Evolutionary conservation across 2,888 invertebrate species (phyloP).

Genomic region (Mesopsocus fuscifrons): DNA sequence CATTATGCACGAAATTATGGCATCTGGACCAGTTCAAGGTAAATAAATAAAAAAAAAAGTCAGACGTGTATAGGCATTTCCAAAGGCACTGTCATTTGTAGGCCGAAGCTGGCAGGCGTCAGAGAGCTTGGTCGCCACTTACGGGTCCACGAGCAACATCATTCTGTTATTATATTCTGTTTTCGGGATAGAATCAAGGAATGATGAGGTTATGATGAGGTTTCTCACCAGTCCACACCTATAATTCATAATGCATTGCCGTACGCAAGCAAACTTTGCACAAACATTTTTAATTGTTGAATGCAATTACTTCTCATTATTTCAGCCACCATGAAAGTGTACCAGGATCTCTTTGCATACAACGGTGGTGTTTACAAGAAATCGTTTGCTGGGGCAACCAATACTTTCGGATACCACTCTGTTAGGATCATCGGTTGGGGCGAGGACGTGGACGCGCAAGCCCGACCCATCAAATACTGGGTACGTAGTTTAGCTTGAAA

Average conservation of each 20-base stretch:
- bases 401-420: slow-evolving; percentile 56
- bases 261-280: too few relatives aligned
- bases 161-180: slow-evolving; percentile 1
- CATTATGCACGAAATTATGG: slow-evolving; percentile 79
- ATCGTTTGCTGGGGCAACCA: slow-evolving; percentile 20
- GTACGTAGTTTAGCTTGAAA: too few relatives aligned
- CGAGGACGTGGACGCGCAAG: slow-evolving; percentile 37
- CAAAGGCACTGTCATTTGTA: neutral
- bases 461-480: slow-evolving; percentile 58
- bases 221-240: neutral
- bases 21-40: slow-evolving; percentile 87
- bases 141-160: slow-evolving; percentile 10
- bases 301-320: slow-evolving; percentile 18
- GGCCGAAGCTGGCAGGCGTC: neutral
- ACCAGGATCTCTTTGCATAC: slow-evolving; percentile 87
- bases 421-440: slow-evolving; percentile 90
- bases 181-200: neutral
- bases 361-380: slow-evolving; percentile 63
- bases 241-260: too few relatives aligned
- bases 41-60: slow-evolving; percentile 18
- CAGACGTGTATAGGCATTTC: too few relatives aligned
- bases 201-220: neutral
- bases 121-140: neutral
- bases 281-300: too few relatives aligned
- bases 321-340: slow-evolving; percentile 71